Percentiles rank a stretch among this genome's conserved stretches.
These are phyloP conservation scores for Chelmon rostratus DNA, from an alignment of 2,797 vertebrate species.

Conservation along the genomic window DNA sequence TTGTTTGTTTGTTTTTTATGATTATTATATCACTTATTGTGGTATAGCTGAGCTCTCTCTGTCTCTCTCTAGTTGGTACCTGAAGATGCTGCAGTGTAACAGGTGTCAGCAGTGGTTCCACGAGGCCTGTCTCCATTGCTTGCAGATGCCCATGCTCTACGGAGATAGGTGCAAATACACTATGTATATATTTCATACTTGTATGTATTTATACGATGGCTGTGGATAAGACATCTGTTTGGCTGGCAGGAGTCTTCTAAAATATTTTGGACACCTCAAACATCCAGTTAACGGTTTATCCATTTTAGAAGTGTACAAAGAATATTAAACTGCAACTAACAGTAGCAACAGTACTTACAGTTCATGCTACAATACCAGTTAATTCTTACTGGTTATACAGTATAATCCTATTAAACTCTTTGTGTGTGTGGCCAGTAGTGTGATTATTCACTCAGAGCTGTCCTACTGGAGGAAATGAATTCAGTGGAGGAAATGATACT, in stretches of 20 bases:
- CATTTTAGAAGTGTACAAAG: background rate
- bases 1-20: no score
- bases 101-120: conserved; percentile 99
- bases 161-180: conserved; percentile 91
- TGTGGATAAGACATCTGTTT: background rate
- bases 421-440: background rate
- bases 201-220: background rate
- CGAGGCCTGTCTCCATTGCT: conserved; percentile 96
- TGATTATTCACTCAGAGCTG: background rate
- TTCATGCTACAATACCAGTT: background rate
- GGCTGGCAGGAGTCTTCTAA: background rate
- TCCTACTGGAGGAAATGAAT: background rate
- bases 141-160: conserved; percentile 97
- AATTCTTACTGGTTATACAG: background rate
- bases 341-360: background rate
- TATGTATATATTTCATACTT: background rate
- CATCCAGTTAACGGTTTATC: background rate
- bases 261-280: background rate
- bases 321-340: background rate
- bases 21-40: background rate
- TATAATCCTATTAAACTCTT: background rate
- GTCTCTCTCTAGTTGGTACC: conserved; percentile 90
- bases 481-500: background rate
- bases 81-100: conserved; percentile 99
- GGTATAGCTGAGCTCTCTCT: background rate